Conservation (phyloP, 2,113 vertebrate genomes). For the Macheiramphus alcinus region DNA sequence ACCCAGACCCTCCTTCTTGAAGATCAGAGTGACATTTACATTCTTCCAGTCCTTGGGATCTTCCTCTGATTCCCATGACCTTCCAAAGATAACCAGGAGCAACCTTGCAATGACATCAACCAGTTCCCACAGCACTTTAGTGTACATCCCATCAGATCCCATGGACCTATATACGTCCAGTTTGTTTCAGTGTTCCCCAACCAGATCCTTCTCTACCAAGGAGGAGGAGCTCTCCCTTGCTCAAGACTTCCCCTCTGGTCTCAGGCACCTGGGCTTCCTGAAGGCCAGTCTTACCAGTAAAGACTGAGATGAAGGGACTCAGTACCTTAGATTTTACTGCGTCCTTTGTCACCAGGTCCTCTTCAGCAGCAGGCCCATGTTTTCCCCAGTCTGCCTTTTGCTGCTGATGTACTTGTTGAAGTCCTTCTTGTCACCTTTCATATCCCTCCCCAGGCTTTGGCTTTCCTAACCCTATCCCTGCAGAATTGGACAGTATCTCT, state of each 20-base stretch:
- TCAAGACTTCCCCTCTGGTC: neutral
- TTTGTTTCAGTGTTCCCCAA: neutral
- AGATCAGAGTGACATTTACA: neutral
- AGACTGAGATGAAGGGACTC: neutral
- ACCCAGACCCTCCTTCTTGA: neutral
- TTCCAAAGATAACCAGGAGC: neutral
- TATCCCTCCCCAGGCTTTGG: neutral
- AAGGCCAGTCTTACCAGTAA: neutral
- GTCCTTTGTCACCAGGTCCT: neutral
- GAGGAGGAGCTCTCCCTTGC: neutral
- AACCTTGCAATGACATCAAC: neutral
- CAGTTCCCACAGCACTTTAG: neutral
- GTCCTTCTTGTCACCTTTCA: neutral
- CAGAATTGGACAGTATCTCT: neutral
- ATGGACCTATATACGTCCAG: neutral
- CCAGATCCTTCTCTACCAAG: neutral
- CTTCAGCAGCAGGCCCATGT: neutral
- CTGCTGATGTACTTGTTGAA: neutral
- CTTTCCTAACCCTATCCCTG: neutral
- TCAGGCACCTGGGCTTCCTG: neutral
- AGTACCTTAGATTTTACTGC: neutral
- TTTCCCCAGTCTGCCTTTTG: neutral
- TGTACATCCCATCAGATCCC: neutral
- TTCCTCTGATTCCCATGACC: neutral
- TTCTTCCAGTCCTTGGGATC: neutral